Evolutionary conservation across 1,140 invertebrate species (phyloP).

Genomic region (Caenorhabditis latens): DNA sequence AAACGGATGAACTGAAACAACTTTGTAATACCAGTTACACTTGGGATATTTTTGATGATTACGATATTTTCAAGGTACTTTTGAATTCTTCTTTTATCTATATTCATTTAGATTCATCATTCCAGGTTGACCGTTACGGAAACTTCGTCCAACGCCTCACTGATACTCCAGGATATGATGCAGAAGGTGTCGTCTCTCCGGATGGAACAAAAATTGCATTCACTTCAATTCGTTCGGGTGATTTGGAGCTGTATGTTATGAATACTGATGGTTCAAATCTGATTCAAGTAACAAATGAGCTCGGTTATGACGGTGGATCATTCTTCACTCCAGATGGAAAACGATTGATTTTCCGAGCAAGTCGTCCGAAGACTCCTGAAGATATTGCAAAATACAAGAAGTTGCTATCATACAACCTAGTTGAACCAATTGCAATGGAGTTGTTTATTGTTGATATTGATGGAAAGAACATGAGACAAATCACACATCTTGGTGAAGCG

Average conservation of each 20-base stretch:
- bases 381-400: conserved; percentile 69
- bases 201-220: conserved; percentile 70
- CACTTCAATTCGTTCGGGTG: conserved; percentile 67
- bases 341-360: conserved; percentile 69
- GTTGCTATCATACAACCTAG: conserved; percentile 65
- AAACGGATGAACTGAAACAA: conserved; percentile 53
- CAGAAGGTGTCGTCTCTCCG: conserved; percentile 67
- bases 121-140: conserved; percentile 68
- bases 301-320: conserved; percentile 72
- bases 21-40: conserved; percentile 69
- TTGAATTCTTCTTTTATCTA: neutral
- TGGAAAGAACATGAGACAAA: conserved; percentile 65
- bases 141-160: conserved; percentile 69
- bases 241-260: conserved; percentile 70
- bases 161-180: conserved; percentile 68
- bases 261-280: conserved; percentile 66
- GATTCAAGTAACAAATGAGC: conserved; percentile 61
- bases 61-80: conserved; percentile 69
- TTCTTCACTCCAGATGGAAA: conserved; percentile 72
- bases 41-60: conserved; percentile 71
- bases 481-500: conserved; percentile 68
- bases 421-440: conserved; percentile 70
- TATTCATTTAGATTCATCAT: neutral
- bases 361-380: conserved; percentile 64
- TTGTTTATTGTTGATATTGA: conserved; percentile 67